A percentile compares a stretch with the other conserved stretches of the same genome.
These are phyloP conservation scores for Campoletis raptor DNA, from an alignment of 2,888 invertebrate species.

Conservation along the genomic window DNA sequence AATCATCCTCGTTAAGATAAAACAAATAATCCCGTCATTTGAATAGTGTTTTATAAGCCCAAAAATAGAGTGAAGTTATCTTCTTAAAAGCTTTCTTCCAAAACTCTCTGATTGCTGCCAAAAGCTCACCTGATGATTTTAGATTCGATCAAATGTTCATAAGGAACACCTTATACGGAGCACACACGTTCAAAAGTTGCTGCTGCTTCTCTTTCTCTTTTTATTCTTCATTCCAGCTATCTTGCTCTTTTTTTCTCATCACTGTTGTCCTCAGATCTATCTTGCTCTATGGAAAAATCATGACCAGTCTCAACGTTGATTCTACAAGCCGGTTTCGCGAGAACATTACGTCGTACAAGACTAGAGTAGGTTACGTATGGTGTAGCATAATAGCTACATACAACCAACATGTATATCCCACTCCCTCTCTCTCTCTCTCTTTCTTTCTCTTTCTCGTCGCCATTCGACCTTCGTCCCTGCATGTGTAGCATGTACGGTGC, in stretches of 20 bases:
- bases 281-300: slow-evolving; percentile 74
- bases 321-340: slow-evolving; percentile 75
- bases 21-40: not conserved
- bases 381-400: slow-evolving; percentile 45
- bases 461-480: slow-evolving; percentile 65
- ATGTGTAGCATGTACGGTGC: slow-evolving; percentile 64
- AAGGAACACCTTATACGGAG: not conserved
- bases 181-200: not conserved
- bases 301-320: slow-evolving; percentile 83
- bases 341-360: slow-evolving; percentile 46
- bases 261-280: slow-evolving; percentile 19
- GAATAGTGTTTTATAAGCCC: not conserved
- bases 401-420: slow-evolving; percentile 33
- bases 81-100: not conserved
- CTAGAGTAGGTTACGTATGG: slow-evolving; percentile 42
- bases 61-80: not conserved
- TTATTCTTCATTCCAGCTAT: slow-evolving; percentile 27
- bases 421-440: no score
- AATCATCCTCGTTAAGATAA: not conserved
- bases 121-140: slow-evolving; percentile 9
- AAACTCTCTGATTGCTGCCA: not conserved
- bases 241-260: slow-evolving; percentile 54
- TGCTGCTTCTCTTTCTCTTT: slow-evolving; percentile 2
- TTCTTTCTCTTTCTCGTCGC: slow-evolving; percentile 35
- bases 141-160: not conserved